Evolutionary conservation across 2,888 invertebrate genomes (phyloP).

Genomic region (Chorisops tibialis): DNA sequence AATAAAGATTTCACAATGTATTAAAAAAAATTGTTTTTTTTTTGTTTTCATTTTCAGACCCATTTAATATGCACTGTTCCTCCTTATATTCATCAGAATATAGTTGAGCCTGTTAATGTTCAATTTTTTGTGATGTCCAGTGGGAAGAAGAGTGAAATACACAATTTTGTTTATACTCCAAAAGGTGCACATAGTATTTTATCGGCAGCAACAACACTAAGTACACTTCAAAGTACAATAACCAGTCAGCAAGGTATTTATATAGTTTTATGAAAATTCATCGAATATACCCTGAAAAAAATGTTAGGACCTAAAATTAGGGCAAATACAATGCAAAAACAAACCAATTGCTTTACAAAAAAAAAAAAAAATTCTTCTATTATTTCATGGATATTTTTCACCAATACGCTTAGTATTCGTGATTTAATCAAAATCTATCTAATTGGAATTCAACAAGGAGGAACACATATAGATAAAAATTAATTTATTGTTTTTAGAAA

Average conservation of each 20-base stretch:
- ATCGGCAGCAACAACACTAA: slow-evolving; percentile 49
- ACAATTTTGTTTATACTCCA: slow-evolving; percentile 78
- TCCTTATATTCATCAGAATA: slow-evolving; percentile 65
- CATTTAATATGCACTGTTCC: slow-evolving; percentile 86
- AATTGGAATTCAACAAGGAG: no score
- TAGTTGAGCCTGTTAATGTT: slow-evolving; percentile 66
- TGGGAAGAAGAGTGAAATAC: slow-evolving; percentile 82
- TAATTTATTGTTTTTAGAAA: no score
- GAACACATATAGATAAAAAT: no score
- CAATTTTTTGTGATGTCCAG: slow-evolving; percentile 78
- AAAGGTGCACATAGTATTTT: slow-evolving; percentile 47
- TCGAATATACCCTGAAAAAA: neutral
- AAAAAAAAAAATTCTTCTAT: neutral
- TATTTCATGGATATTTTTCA: neutral
- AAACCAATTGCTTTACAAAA: neutral
- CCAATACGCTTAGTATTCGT: no score
- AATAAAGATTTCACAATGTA: no score
- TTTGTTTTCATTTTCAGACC: slow-evolving; percentile 58
- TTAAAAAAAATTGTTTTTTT: no score
- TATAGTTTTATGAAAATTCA: neutral
- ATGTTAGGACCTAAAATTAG: slow-evolving; percentile 11
- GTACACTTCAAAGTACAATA: slow-evolving; percentile 46
- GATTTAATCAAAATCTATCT: no score
- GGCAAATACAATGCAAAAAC: neutral
- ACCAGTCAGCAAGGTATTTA: slow-evolving; percentile 48